Evolutionary conservation across 2,113 vertebrate species (phyloP), one percentile per base, ranked within the genome.

Genomic region (Dasypus novemcinctus): DNA sequence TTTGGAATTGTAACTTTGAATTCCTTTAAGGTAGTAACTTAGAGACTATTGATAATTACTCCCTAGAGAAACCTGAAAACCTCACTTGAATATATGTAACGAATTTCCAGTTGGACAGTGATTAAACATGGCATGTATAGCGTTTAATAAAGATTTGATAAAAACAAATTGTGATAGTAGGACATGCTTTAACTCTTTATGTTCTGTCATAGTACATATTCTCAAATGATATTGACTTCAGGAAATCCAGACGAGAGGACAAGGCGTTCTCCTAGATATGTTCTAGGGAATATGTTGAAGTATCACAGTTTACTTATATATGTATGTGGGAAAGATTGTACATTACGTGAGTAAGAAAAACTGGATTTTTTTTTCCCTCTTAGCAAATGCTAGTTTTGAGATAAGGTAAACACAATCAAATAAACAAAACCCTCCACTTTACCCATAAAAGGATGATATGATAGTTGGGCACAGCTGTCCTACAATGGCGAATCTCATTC

Each of bases 1-100:
- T 83, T 95, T 91, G 57, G 17, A 57, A 89, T 89, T 84, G 54
- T 54, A 78, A 78, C 57, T 71, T 96, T 93, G 9, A 94, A 46
- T 75, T 79, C 1, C 20, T 90, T 94, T 92, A 78, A 84, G 38
- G 7, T 69, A 83, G 5, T 38, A 74, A 59, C 72, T 87, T 87
- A 46, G 36, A 71, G 81, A 33, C 23, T 79, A 41, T 72, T 93
- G 10, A 36, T 78, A 74, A 95, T 68, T 76, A 61, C 1, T 68
- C 11, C 12, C 81, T 90, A 5, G 41, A 86, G 18, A 80, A 83
- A 92, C 8, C 52, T 83, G 94, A 85, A 27, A 92, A 75, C 1
- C 25, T 92, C 14, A 71, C 13, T 63, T 66, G 49, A 69, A 90
- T 87, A 68, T 79, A 79, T 91, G 43, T 54, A 82, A 92, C 49